Conservation (phyloP, 1,140 invertebrate genomes). For the Stenopsyche tienmushanensis region DNA sequence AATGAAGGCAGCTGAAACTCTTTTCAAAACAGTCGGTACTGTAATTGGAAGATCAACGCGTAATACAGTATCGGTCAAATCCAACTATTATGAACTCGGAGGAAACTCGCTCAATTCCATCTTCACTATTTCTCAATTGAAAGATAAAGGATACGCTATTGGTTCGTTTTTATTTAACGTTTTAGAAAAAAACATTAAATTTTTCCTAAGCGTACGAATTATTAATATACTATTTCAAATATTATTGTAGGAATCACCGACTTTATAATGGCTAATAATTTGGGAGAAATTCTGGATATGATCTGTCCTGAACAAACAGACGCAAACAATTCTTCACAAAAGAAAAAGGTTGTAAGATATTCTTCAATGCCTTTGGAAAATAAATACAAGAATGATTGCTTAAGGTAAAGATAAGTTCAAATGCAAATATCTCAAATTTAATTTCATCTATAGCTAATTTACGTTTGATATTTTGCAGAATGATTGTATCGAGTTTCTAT, state of each 20-base stretch:
- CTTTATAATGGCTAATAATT: conserved; percentile 70
- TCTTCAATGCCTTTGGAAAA: conserved; percentile 8
- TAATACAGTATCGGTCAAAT: conserved; percentile 57
- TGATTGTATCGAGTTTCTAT: conserved; percentile 80
- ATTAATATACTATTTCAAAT: background rate
- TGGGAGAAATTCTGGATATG: conserved; percentile 66
- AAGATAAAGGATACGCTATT: conserved; percentile 76
- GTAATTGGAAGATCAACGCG: conserved; percentile 65
- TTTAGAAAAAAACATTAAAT: conserved; percentile 7
- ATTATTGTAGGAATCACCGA: conserved; percentile 65
- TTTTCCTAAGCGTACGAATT: background rate
- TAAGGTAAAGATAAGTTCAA: conserved; percentile 13
- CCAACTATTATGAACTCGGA: conserved; percentile 82
- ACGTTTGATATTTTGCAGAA: conserved; percentile 57
- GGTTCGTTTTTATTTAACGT: conserved; percentile 53
- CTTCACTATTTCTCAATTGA: conserved; percentile 72
- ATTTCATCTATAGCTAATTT: background rate
- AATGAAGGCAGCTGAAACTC: conserved; percentile 62
- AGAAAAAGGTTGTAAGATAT: conserved; percentile 57
- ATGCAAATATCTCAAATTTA: conserved; percentile 9
- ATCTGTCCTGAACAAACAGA: conserved; percentile 51
- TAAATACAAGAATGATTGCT: conserved; percentile 12
- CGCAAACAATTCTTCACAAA: background rate
- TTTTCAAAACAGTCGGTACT: conserved; percentile 71
- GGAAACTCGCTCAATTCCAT: conserved; percentile 86